Base-by-base conservation (phyloP, 1,140 invertebrate species). In the Globodera rostochiensis region DNA sequence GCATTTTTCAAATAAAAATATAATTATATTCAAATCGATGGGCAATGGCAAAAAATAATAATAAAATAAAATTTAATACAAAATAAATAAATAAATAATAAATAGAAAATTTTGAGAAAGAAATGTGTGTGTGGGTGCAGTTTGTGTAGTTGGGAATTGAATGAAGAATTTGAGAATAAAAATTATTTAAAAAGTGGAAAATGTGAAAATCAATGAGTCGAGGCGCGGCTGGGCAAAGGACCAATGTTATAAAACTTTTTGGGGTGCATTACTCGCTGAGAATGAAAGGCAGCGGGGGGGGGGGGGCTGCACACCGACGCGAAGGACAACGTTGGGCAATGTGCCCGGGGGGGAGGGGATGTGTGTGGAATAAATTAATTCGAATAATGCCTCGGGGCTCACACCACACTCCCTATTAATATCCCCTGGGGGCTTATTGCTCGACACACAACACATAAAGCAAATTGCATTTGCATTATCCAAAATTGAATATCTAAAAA, bases 301-400 rank as follows among this genome's bases (percentile, higher is more conserved):
- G 69, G 69, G 8, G 3, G 1, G 57, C 50, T 11, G 57, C 11
- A 71, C 69, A 19, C 9, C 5, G 25, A 9, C 69, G 69, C 0
- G 25, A 9, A 6, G 69, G 69, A 71, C 19, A 19, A 47, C 25
- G 19, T 71, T 47, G 69, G 69, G 25, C 19, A 47, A 71, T n/a
- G 60, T 13, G 25, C 69, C 9, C 19, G 15, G n/a, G 9, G n/a
- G 13, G 7, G 11, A n/a, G 46, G 69, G 19, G 46, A 47, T 36
- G 69, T 15, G 60, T 64, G 60, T n/a, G 69, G 69, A 71, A 71
- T 71, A 71, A 71, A 71, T 71, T 71, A 71, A 71, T 71, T 71
- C 46, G 69, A 71, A 71, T 45, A 36, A 21, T 21, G 25, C 46
- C 25, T 71, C 69, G 69, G 46, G 69, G 57, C 57, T 60, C 19